A percentile compares a stretch with the other conserved stretches of the same genome.
Evolutionary conservation across 2,797 vertebrate species (phyloP).

Genomic region (Ambastaia sidthimunki): DNA sequence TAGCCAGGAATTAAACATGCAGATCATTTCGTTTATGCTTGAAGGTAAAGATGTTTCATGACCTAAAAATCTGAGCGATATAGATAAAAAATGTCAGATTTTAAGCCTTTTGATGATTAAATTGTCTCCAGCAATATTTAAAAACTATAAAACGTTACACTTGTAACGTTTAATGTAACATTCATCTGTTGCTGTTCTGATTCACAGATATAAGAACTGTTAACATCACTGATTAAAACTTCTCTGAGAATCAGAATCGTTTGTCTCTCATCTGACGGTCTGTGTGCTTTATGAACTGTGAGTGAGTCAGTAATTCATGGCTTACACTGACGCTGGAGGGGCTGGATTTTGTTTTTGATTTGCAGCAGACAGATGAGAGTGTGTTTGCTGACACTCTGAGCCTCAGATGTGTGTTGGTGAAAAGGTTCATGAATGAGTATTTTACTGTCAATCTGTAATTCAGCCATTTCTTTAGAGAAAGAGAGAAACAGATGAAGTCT

Average conservation of each 20-base stretch:
- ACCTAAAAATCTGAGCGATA: conserved; percentile 1
- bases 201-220: too few relatives aligned
- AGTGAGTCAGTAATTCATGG: conserved; percentile 58
- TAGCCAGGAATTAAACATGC: conserved; percentile 39
- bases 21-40: conserved; percentile 38
- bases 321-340: conserved; percentile 17
- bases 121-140: too few relatives aligned
- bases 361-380: conserved; percentile 49
- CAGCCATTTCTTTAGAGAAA: conserved; percentile 38
- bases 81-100: background rate
- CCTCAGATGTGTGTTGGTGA: conserved; percentile 42
- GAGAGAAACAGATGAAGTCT: conserved; percentile 32
- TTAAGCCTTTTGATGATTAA: background rate
- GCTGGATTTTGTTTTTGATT: conserved; percentile 57
- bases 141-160: too few relatives aligned
- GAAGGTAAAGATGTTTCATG: conserved; percentile 14
- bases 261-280: too few relatives aligned
- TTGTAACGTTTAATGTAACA: too few relatives aligned
- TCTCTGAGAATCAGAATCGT: too few relatives aligned
- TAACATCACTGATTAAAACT: too few relatives aligned
- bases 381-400: conserved; percentile 40
- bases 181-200: too few relatives aligned
- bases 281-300: too few relatives aligned
- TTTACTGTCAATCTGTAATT: conserved; percentile 38
- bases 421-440: conserved; percentile 44